Base-by-base conservation (phyloP, 2,888 invertebrate species). In the Oligia fasciuncula region DNA sequence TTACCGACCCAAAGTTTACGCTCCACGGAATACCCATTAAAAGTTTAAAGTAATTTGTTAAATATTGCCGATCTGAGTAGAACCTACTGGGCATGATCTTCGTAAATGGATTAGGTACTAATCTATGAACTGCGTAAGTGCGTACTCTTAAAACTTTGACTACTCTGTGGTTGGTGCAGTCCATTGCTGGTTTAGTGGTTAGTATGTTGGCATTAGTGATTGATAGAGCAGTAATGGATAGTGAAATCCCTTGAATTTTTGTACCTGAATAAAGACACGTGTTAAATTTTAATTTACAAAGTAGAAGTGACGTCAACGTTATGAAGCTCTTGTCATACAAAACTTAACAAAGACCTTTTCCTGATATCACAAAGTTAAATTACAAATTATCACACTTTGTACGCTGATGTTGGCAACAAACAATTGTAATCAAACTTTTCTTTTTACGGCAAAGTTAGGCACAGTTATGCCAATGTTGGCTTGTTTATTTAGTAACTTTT, bases 351-450 rank as follows among this genome's bases (percentile, higher is more conserved):
- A 88, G 40, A 74, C 54, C 51, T 85, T 82, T 79, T 87, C 81
- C 78, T 83, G 54, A 79, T 79, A 78, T 80, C 49, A 81, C 51
- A 85, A 89, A 85, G 79, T 85, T 87, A 85, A 81, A 87, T 85
- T 80, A 80, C 75, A 78, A 89, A 85, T 82, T 81, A 87, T 79
- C 67, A 65, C 73, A 76, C 23, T 81, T 77, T 79, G 71, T 80
- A 60, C 71, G n/a, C 73, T 43, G 67, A 76, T 70, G 62, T 75
- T 43, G 35, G 43, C 66, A 71, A 76, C 79, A 78, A 89, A 88
- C 85, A 89, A 82, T 82, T 84, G 85, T 84, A 77, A 88, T 85
- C 70, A 79, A 87, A 87, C 76, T 85, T 82, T 85, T 84, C 76
- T 81, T 80, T 84, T 81, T 73, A 75, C 51, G 62, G 14, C 35